Percentiles rank a stretch among this genome's conserved stretches.
Evolutionary conservation across 2,888 invertebrate genomes (phyloP).

Genomic region (Epinotia ramella): DNA sequence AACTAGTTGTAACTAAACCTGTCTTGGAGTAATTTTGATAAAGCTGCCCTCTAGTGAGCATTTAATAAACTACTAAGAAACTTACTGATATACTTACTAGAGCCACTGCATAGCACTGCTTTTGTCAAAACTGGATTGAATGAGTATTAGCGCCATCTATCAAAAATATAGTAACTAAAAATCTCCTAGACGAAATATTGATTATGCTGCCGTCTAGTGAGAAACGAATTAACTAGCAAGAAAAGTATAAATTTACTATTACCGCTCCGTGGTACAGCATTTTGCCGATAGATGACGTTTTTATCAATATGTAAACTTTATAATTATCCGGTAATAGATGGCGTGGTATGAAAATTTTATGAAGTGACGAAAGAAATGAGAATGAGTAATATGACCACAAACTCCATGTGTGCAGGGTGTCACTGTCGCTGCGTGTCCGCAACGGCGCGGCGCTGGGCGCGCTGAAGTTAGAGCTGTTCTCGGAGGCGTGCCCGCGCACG

Average conservation of each 20-base stretch:
- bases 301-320: neutral
- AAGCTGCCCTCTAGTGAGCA: neutral
- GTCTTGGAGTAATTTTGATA: neutral
- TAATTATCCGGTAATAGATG: neutral
- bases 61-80: neutral
- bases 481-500: constrained; percentile 69
- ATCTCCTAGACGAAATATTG: neutral
- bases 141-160: neutral
- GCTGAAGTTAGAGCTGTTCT: constrained; percentile 67
- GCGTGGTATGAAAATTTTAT: neutral
- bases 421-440: constrained; percentile 59
- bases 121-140: no score
- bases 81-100: neutral
- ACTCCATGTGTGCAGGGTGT: constrained; percentile 55
- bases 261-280: neutral
- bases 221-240: neutral
- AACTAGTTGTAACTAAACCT: neutral
- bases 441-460: constrained; percentile 62
- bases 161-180: neutral
- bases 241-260: neutral
- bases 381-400: no score
- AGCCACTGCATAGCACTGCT: no score
- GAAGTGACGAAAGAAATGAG: neutral
- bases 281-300: neutral
- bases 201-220: neutral